Conservation (phyloP, 2,797 vertebrate species). For the Fundulus diaphanus region DNA sequence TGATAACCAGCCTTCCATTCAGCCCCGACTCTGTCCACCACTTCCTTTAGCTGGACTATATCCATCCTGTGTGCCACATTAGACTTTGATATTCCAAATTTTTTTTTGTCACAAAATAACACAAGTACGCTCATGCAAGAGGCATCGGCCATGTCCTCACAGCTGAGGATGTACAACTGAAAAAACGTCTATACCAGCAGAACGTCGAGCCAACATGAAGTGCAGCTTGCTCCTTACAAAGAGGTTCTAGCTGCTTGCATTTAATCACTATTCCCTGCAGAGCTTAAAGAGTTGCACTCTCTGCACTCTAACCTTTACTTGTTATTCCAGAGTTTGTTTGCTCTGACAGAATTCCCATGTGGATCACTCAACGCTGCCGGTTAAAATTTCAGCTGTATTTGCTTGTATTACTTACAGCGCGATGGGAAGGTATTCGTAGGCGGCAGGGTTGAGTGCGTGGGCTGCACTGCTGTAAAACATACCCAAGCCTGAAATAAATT, state of each 20-base stretch:
- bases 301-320: slow-evolving; percentile 46
- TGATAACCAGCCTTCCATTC: slow-evolving; percentile 69
- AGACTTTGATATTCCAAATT: slow-evolving; percentile 38
- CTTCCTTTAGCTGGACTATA: slow-evolving; percentile 57
- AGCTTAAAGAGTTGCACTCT: slow-evolving; percentile 35
- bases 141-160: background rate
- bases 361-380: background rate
- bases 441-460: background rate
- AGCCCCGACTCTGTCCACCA: slow-evolving; percentile 49
- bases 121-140: background rate
- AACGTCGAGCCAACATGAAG: slow-evolving; percentile 24
- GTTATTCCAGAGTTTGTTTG: slow-evolving; percentile 31
- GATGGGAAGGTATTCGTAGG: background rate
- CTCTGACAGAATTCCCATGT: slow-evolving; percentile 31
- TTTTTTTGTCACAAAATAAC: slow-evolving; percentile 16
- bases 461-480: slow-evolving; percentile 15
- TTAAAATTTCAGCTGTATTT: slow-evolving; percentile 24
- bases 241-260: slow-evolving; percentile 45
- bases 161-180: background rate
- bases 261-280: slow-evolving; percentile 51
- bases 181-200: slow-evolving; percentile 13
- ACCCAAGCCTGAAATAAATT: slow-evolving; percentile 34
- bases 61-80: slow-evolving; percentile 49
- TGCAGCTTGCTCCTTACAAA: slow-evolving; percentile 32
- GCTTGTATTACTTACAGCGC: slow-evolving; percentile 1